Percentiles rank a stretch among this genome's conserved stretches.
Conservation (phyloP, 1,140 invertebrate genomes). For the Zaprionus tsacasi region DNA sequence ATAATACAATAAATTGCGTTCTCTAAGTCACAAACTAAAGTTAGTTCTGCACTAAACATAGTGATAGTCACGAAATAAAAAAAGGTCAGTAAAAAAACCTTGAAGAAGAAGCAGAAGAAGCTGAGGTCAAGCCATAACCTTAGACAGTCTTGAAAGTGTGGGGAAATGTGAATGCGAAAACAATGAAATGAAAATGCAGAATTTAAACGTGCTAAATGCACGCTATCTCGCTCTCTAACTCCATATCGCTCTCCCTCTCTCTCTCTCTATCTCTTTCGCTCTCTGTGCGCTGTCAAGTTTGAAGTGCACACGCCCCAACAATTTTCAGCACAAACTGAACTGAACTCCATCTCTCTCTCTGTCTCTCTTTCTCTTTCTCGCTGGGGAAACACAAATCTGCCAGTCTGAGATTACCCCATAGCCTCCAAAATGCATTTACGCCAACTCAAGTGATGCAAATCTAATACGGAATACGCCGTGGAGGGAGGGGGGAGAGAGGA, state of each 20-base stretch:
- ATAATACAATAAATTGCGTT: no score
- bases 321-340: conserved; percentile 53
- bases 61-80: not conserved
- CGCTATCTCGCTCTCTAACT: not conserved
- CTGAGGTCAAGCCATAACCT: conserved; percentile 1
- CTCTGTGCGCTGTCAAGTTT: conserved; percentile 35
- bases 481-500: not conserved
- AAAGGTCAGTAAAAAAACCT: not conserved
- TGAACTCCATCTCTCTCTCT: conserved; percentile 3
- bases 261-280: not conserved
- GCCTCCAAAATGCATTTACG: conserved; percentile 78
- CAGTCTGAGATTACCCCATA: conserved; percentile 75
- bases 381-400: conserved; percentile 69
- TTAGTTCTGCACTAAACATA: not conserved
- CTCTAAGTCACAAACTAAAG: not conserved
- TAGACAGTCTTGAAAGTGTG: not conserved
- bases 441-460: conserved; percentile 82
- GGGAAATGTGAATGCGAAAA: conserved; percentile 10
- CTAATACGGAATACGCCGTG: conserved; percentile 67
- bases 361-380: not conserved
- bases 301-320: conserved; percentile 67
- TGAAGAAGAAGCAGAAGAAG: not conserved
- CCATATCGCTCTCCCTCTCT: not conserved
- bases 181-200: conserved; percentile 31
- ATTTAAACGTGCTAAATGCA: conserved; percentile 35